These are phyloP conservation scores for Oegoconia quadripuncta DNA, from an alignment of 2,888 invertebrate genomes.

Conservation along the genomic window DNA sequence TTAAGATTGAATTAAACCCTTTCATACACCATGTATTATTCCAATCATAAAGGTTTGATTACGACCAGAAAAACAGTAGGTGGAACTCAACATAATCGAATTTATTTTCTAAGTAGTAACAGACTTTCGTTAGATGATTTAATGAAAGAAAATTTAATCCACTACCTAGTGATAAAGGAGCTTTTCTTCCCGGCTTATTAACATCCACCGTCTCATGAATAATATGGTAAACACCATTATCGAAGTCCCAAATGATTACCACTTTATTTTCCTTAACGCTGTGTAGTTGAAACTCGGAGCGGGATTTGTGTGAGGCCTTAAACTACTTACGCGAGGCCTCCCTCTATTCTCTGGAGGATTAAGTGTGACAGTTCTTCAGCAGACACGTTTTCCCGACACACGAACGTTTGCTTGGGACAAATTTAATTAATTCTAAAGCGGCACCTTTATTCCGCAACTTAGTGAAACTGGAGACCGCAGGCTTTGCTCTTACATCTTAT, in stretches of 20 bases:
- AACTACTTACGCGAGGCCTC: slow-evolving; percentile 23
- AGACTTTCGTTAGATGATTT: too few species aligned
- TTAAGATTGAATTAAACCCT: too few species aligned
- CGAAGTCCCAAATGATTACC: slow-evolving; percentile 7
- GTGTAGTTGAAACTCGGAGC: slow-evolving; percentile 13
- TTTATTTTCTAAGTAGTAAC: too few species aligned
- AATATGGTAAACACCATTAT: slow-evolving; percentile 9
- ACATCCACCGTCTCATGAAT: slow-evolving; percentile 1
- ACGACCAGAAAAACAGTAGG: too few species aligned
- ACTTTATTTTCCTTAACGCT: slow-evolving; percentile 10
- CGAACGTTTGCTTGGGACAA: slow-evolving; percentile 49
- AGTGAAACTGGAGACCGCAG: slow-evolving; percentile 8
- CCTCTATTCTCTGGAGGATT: slow-evolving; percentile 38
- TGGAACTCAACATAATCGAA: too few species aligned
- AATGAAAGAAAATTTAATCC: too few species aligned
- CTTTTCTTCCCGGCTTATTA: neutral
- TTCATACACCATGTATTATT: too few species aligned
- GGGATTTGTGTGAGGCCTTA: slow-evolving; percentile 7
- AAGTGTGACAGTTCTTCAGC: slow-evolving; percentile 49
- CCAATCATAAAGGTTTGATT: too few species aligned
- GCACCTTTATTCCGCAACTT: slow-evolving; percentile 29
- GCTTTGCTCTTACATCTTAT: slow-evolving; percentile 1
- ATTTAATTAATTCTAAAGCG: slow-evolving; percentile 59
- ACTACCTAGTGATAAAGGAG: too few species aligned
- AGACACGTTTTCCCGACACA: slow-evolving; percentile 35